Conservation (phyloP, 2,113 vertebrate genomes). For the Phylloscopus trochiloides region DNA sequence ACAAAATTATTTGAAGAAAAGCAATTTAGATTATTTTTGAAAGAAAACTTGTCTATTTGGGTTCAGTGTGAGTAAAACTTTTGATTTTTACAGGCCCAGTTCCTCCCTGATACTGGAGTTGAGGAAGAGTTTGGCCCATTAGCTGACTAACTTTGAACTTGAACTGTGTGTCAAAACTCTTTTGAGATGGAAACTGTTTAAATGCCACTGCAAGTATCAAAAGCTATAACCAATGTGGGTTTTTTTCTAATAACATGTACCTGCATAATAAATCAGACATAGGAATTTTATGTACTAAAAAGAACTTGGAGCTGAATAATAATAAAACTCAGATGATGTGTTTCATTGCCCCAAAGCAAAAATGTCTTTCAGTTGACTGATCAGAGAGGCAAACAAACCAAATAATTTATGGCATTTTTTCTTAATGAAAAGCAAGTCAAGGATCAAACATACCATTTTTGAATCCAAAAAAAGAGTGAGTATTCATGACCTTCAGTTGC, state of each 20-base stretch:
- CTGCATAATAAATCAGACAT: background rate
- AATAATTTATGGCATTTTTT: slow-evolving; percentile 53
- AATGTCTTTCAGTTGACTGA: slow-evolving; percentile 17
- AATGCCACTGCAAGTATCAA: background rate
- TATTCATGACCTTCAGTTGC: slow-evolving; percentile 34
- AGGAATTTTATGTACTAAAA: background rate
- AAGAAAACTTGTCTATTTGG: background rate
- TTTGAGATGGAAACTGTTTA: background rate
- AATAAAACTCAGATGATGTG: background rate
- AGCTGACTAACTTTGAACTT: background rate
- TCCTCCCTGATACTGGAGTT: background rate
- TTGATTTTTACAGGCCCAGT: background rate
- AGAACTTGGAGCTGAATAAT: slow-evolving; percentile 9
- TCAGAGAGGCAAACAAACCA: slow-evolving; percentile 15
- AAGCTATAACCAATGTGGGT: background rate
- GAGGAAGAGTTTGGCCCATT: background rate
- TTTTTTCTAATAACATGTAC: background rate
- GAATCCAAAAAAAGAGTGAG: background rate
- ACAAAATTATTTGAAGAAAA: background rate
- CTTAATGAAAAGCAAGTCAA: slow-evolving; percentile 42
- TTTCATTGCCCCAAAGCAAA: slow-evolving; percentile 9
- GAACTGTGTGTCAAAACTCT: background rate
- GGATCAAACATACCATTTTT: slow-evolving; percentile 18
- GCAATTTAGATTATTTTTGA: background rate
- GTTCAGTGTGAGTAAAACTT: background rate